Evolutionary conservation across 2,113 vertebrate species (phyloP).

Genomic region (Anser cygnoides): DNA sequence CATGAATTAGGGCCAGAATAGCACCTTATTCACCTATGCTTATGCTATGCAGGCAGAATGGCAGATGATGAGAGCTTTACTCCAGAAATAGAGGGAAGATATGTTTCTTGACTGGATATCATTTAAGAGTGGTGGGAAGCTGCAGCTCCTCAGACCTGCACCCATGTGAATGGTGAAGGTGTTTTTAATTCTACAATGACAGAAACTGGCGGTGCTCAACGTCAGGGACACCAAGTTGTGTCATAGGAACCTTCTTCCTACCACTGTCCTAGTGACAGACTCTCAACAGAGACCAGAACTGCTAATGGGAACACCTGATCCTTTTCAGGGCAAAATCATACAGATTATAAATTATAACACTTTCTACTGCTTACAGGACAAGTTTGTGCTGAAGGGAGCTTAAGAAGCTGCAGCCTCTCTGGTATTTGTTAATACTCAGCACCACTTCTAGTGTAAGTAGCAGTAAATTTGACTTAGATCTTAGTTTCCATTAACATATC

Average conservation of each 20-base stretch:
- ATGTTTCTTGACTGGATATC: neutral
- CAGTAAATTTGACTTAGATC: neutral
- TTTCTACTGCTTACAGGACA: neutral
- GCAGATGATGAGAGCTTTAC: accelerated
- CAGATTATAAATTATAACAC: neutral
- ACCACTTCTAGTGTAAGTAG: neutral
- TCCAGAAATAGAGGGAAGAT: neutral
- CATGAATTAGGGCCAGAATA: neutral
- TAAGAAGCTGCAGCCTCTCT: neutral
- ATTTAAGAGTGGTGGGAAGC: neutral
- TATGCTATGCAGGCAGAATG: accelerated
- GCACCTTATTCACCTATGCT: neutral
- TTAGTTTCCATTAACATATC: neutral
- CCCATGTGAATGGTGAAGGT: accelerated
- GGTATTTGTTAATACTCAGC: neutral
- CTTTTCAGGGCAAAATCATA: neutral
- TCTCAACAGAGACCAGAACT: neutral
- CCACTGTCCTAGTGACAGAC: accelerated
- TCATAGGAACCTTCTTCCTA: accelerated
- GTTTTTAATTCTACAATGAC: neutral
- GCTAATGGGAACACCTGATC: neutral
- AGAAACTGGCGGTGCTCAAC: neutral
- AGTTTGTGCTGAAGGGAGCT: neutral
- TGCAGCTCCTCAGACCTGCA: neutral
- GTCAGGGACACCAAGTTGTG: neutral